A percentile compares a stretch with the other conserved stretches of the same genome.
These are phyloP conservation scores for Anadara kagoshimensis DNA, from an alignment of 1,140 invertebrate species.

Conservation along the genomic window DNA sequence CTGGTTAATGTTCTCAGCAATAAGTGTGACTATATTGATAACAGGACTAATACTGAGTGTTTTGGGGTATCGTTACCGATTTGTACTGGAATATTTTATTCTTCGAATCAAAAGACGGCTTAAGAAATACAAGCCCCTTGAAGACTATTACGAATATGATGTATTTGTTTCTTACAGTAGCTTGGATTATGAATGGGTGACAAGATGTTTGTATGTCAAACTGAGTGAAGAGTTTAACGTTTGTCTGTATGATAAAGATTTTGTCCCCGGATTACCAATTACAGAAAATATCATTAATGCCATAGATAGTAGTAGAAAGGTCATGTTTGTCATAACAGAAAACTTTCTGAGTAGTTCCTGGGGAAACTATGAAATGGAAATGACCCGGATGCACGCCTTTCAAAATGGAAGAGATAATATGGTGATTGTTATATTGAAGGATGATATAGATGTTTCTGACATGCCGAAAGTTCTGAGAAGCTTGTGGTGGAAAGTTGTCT, in stretches of 20 bases:
- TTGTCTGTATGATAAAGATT: conserved; percentile 17
- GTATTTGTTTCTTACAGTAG: background rate
- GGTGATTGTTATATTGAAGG: conserved; percentile 7
- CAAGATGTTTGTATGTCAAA: background rate
- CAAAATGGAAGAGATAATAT: background rate
- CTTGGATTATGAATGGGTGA: background rate
- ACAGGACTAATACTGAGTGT: background rate
- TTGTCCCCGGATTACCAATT: conserved; percentile 23
- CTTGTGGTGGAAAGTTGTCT: conserved; percentile 16
- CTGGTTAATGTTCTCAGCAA: conserved; percentile 1
- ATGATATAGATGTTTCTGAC: background rate
- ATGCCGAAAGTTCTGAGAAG: background rate
- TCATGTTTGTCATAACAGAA: conserved; percentile 23
- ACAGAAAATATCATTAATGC: conserved; percentile 22
- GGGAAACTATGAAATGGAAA: conserved; percentile 22
- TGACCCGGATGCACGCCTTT: conserved; percentile 26
- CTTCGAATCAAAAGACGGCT: background rate
- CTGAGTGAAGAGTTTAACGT: conserved; percentile 2
- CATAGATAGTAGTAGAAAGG: conserved; percentile 31
- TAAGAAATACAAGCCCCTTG: background rate
- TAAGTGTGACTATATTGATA: background rate
- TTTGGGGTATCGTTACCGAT: background rate
- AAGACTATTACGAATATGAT: background rate
- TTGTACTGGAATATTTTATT: background rate
- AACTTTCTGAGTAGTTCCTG: conserved; percentile 26